Base-by-base conservation (phyloP, 1,140 invertebrate species). In the Antheraea mylitta region DNA sequence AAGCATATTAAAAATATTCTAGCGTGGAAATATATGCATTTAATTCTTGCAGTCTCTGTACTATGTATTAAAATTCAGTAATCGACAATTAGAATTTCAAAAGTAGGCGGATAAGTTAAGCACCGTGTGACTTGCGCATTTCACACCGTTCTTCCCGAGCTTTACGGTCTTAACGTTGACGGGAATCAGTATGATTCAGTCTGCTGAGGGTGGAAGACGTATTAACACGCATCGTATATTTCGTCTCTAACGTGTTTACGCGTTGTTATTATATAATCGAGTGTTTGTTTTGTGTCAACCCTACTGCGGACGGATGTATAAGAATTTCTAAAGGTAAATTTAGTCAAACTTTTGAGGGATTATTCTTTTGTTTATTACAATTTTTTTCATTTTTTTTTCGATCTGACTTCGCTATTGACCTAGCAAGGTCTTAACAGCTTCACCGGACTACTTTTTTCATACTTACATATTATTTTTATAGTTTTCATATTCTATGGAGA, bases 51-150 rank as follows among this genome's bases (percentile, higher is more conserved):
- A 8, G 11, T 42, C 3, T 11, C 38, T 42, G 11, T 42, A 11
- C 38, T 76, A 74, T 74, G 79, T 82, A 80, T 78, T 79, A 79
- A 79, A 75, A 75, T 69, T 73, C 70, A 84, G 83, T 85, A 86
- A 85, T 85, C 85, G 83, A 84, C 83, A 85, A 85, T 87, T 86
- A 86, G 78, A 84, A 87, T 80, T 83, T 85, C 72, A 80, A 72
- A 83, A 89, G 79, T 86, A 87, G 81, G 81, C 81, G 78, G 78
- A 86, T 87, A 89, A 91, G 83, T 91, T 89, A 81, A 79, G 74
- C 74, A 69, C 75, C 73, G 82, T 79, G 84, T 89, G 89, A 91
- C 89, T 90, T 91, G 89, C 89, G 89, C 89, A 90, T 87, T 86
- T 88, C 85, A 81, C 80, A 79, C 83, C 70, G 72, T 79, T 82